These are phyloP conservation scores for Homalodisca vitripennis DNA, from an alignment of 1,140 invertebrate species.

Conservation along the genomic window DNA sequence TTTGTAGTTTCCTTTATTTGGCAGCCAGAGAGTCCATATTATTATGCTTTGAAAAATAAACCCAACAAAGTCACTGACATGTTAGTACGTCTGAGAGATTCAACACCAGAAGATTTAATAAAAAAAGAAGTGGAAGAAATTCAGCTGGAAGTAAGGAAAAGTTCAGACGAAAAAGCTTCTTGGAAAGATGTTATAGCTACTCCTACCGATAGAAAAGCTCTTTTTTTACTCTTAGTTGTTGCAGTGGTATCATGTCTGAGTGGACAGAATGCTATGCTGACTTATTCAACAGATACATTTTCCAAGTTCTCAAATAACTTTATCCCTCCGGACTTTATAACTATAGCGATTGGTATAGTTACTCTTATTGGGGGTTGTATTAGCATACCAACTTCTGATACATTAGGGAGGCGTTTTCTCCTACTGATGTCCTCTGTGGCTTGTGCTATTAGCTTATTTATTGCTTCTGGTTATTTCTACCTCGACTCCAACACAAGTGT, in stretches of 20 bases:
- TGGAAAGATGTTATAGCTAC: conserved; percentile 56
- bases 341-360: conserved; percentile 64
- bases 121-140: conserved; percentile 43
- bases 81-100: conserved; percentile 51
- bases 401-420: conserved; percentile 65
- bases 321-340: conserved; percentile 51
- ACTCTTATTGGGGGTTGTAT: conserved; percentile 63
- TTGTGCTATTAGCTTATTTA: conserved; percentile 47
- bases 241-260: conserved; percentile 73
- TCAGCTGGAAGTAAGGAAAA: conserved; percentile 32
- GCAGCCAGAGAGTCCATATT: conserved; percentile 82
- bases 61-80: conserved; percentile 51
- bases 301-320: conserved; percentile 50
- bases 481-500: conserved; percentile 53
- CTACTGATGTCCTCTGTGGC: conserved; percentile 47
- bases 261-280: conserved; percentile 69
- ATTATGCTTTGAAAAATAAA: conserved; percentile 58
- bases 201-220: conserved; percentile 59
- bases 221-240: conserved; percentile 62
- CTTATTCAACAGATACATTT: conserved; percentile 73
- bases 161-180: conserved; percentile 36
- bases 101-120: conserved; percentile 48
- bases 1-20: conserved; percentile 66
- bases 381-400: conserved; percentile 66
- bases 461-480: conserved; percentile 57